Evolutionary conservation across 2,113 vertebrate genomes (phyloP).

Genomic region (Galemys pyrenaicus): DNA sequence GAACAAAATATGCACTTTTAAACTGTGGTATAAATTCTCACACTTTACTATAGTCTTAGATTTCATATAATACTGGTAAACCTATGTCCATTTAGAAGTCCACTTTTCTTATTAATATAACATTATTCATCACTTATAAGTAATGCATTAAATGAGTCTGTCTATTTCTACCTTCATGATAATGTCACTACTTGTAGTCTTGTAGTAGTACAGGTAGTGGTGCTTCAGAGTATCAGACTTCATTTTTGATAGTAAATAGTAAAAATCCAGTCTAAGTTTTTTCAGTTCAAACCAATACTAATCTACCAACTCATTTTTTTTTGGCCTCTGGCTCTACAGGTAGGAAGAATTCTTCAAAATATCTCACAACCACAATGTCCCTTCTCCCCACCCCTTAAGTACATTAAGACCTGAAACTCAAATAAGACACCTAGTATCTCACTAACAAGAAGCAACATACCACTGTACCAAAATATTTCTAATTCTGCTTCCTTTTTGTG

Average conservation of each 20-base stretch:
- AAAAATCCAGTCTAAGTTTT: slow-evolving; percentile 25
- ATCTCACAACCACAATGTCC: neutral
- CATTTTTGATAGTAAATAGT: slow-evolving; percentile 67
- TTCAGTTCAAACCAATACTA: neutral
- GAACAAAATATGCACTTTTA: neutral
- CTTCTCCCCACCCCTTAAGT: neutral
- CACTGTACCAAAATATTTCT: neutral
- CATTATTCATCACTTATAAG: slow-evolving; percentile 51
- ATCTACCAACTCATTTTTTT: slow-evolving; percentile 10
- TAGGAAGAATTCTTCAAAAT: neutral
- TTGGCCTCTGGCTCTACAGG: neutral
- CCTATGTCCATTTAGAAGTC: slow-evolving; percentile 52
- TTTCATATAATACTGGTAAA: slow-evolving; percentile 60
- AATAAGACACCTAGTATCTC: neutral
- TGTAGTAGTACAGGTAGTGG: slow-evolving; percentile 55
- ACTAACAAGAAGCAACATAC: neutral
- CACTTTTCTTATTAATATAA: slow-evolving; percentile 50
- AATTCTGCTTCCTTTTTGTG: neutral
- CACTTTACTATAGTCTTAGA: neutral
- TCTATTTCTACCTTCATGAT: slow-evolving; percentile 46
- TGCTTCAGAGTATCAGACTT: slow-evolving; percentile 40
- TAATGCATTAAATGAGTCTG: slow-evolving; percentile 43
- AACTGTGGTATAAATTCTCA: neutral
- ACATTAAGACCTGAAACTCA: neutral
- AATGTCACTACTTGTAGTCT: slow-evolving; percentile 54